Evolutionary conservation across 2,888 invertebrate species (phyloP), one percentile per base, ranked within the genome.

Genomic region (Napeogenes inachia): DNA sequence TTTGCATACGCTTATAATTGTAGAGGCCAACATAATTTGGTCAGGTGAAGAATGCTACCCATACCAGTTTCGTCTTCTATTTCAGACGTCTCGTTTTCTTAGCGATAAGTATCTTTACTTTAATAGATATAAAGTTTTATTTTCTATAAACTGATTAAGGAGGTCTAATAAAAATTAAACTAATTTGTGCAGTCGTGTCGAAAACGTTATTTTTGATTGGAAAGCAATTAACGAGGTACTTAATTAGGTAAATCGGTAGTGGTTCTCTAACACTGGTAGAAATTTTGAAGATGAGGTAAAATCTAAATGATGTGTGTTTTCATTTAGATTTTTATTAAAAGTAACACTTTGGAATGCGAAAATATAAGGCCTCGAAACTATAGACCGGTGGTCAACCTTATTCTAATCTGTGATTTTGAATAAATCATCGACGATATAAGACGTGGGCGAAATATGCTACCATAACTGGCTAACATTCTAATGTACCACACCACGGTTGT

Each of bases 391-490:
- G 75, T 76, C 75, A 78, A 66, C 65, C 66, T 60, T 56, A 63
- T 65, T 62, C 80, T 80, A 80, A 85, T 87, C 81, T 84, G 85
- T 84, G 82, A 81, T 85, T 87, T 82, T 79, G 81, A 80, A 86
- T 84, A 84, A 85, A 82, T 84, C 81, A 82, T 80, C 77, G 79
- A 77, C 78, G 78, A 78, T 73, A 80, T 80, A 75, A 71, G 80
- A 80, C 76, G 89, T 87, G 82, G 89, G 88, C 80, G 84, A 82
- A 82, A 77, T 80, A 82, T 81, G 81, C 79, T 78, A 79, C 79
- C 73, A 75, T 72, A 68, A 67, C 67, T 65, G 72, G 73, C 74
- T 71, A 69, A 71, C 73, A 72, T 75, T 76, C 79, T 68, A 81
- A 76, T 82, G 76, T 78, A 72, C 64, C 74, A 66, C 71, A 72